Base-by-base conservation (phyloP, 2,888 invertebrate genomes). In the Tenthredo mesomela region DNA sequence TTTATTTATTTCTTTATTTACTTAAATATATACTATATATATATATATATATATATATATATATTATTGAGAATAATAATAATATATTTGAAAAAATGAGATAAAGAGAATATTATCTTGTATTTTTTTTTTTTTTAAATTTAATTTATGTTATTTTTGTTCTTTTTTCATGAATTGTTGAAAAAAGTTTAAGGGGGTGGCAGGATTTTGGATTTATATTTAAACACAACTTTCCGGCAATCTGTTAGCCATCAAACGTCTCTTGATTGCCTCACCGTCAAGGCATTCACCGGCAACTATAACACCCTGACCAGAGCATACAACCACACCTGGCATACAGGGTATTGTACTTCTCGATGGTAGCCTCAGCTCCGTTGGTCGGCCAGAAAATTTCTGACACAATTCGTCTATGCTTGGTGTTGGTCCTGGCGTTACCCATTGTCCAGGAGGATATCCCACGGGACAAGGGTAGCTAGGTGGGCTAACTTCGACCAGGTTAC, bases 191-290 rank as follows among this genome's bases (percentile, higher is more conserved):
- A 37, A n/a, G n/a, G 29, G 54, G 65, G 54, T 54, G 54, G 54
- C 18, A 54, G 54, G 54, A 54, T 54, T 54, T 67, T n/a, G n/a
- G n/a, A n/a, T n/a, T n/a, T 21, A 18, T 15, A 91, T 96, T 96
- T 96, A 97, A 91, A 97, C 97, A 94, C 97, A 97, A 93, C 97
- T 97, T 94, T 97, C 97, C 71, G 97, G 97, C 92, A 97, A 96
- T 92, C 97, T 96, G 93, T 97, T 97, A 91, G 97, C 97, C 95
- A 97, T 97, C 87, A 97, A 95, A 92, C 97, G 96, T 93, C 97
- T 97, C 93, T 97, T 97, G 93, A 97, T 97, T 91, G 97, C 97
- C 93, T 97, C 96, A 85, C 97, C 97, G 94, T 97, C 97, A 91
- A 97, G 95, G 90, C 93, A 92, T 90, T 95, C 95, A 87, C 94